Evolutionary conservation across 2,113 vertebrate species (phyloP).

Genomic region (Nycticryphes semicollaris): DNA sequence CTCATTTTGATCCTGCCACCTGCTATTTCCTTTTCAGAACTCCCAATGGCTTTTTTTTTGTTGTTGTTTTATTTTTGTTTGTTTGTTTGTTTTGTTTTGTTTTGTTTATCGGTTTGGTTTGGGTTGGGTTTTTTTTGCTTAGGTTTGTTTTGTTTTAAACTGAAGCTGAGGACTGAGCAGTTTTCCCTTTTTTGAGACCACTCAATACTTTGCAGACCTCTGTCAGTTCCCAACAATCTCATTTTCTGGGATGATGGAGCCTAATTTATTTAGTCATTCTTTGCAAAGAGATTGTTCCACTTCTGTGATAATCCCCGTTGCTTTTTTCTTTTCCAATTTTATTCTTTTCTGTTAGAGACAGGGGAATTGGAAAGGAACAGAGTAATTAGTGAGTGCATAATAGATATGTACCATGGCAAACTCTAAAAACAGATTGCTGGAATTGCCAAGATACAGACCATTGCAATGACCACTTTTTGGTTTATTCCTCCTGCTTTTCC

Average conservation of each 20-base stretch:
- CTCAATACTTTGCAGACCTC: neutral
- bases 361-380: neutral
- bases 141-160: neutral
- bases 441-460: neutral
- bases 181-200: neutral
- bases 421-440: neutral
- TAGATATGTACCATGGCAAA: neutral
- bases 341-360: neutral
- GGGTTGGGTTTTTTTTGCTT: too few species aligned
- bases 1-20: neutral
- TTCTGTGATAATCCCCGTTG: neutral
- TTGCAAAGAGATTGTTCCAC: neutral
- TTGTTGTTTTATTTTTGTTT: too few species aligned
- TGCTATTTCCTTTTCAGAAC: neutral
- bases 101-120: too few species aligned
- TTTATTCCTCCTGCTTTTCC: neutral
- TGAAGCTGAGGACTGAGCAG: neutral
- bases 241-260: neutral
- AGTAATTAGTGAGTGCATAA: slow-evolving; percentile 18
- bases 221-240: neutral
- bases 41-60: neutral
- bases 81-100: too few species aligned
- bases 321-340: neutral
- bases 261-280: neutral
- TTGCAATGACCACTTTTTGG: neutral